phyloP scores from a whole-genome alignment of 2,797 vertebrate genomes.

The Chaetodon trifasciatus region DNA sequence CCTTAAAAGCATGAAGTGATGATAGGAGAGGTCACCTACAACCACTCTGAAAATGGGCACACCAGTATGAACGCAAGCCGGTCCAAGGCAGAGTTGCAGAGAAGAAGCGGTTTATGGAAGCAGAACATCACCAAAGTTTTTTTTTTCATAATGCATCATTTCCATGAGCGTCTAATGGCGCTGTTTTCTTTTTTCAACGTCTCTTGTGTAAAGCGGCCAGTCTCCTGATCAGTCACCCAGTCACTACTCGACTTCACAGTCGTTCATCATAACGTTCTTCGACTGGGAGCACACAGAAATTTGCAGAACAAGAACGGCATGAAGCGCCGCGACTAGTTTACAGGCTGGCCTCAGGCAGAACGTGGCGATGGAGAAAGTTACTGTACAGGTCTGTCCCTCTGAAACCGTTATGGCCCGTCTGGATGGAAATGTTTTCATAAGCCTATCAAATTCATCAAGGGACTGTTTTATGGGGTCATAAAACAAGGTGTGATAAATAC shows the following conservation, averaged over 20 bases:
- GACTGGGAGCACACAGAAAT: constrained; percentile 26
- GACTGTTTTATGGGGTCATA: constrained; percentile 78
- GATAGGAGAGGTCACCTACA: constrained; percentile 59
- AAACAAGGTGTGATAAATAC: constrained; percentile 81
- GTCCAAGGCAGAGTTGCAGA: constrained; percentile 8
- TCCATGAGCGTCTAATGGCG: neutral
- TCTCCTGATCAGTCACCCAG: constrained; percentile 43
- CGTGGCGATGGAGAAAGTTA: constrained; percentile 61
- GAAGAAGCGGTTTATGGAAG: neutral
- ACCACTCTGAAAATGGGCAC: constrained; percentile 21
- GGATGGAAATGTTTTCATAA: constrained; percentile 84
- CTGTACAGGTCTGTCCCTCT: constrained; percentile 62
- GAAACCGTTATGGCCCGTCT: constrained; percentile 69
- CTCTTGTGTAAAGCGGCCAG: neutral
- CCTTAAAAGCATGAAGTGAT: constrained; percentile 62
- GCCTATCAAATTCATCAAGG: constrained; percentile 82
- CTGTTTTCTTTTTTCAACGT: neutral
- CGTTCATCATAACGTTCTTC: constrained; percentile 44
- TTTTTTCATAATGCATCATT: neutral
- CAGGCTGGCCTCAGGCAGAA: constrained; percentile 57
- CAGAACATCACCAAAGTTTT: neutral
- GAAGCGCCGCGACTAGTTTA: constrained; percentile 54
- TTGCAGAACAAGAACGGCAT: constrained; percentile 50
- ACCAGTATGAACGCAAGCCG: constrained; percentile 5
- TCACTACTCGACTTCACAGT: constrained; percentile 24